phyloP scores from a whole-genome alignment of 2,888 invertebrate species.

The Girardia tigrina region DNA sequence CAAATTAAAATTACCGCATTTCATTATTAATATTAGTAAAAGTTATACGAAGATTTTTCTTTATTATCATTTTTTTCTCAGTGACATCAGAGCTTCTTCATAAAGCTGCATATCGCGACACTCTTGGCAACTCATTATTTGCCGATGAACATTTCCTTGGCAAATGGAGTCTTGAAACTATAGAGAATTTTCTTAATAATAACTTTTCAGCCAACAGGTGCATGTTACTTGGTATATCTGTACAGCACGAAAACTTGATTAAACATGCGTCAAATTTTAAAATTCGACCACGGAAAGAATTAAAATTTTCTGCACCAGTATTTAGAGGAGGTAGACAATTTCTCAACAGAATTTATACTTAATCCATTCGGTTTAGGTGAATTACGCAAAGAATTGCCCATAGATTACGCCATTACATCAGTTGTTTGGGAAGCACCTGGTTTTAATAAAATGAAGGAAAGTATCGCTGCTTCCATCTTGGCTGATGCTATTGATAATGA shows the following conservation, averaged over 20 bases:
- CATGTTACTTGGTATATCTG: background rate
- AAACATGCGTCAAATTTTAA: background rate
- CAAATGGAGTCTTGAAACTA: background rate
- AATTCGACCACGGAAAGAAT: background rate
- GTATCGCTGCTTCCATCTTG: background rate
- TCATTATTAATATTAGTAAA: no score
- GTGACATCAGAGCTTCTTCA: slow-evolving; percentile 1
- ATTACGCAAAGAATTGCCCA: background rate
- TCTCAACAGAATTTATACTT: background rate
- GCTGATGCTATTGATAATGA: background rate
- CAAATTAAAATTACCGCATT: no score
- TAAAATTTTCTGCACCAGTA: background rate
- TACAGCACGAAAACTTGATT: background rate
- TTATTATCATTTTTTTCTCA: background rate
- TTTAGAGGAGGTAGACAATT: background rate
- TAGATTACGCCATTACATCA: background rate
- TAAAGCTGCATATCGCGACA: slow-evolving; percentile 12
- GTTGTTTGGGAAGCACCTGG: background rate
- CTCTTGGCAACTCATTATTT: background rate
- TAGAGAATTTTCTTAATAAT: background rate
- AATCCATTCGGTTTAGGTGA: background rate
- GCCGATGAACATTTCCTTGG: background rate
- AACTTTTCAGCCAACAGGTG: background rate
- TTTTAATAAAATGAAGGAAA: background rate
- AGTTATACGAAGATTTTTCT: background rate